Evolutionary conservation across 1,140 invertebrate species (phyloP), one percentile per base, ranked within the genome.

Genomic region (Lucilia cuprina): DNA sequence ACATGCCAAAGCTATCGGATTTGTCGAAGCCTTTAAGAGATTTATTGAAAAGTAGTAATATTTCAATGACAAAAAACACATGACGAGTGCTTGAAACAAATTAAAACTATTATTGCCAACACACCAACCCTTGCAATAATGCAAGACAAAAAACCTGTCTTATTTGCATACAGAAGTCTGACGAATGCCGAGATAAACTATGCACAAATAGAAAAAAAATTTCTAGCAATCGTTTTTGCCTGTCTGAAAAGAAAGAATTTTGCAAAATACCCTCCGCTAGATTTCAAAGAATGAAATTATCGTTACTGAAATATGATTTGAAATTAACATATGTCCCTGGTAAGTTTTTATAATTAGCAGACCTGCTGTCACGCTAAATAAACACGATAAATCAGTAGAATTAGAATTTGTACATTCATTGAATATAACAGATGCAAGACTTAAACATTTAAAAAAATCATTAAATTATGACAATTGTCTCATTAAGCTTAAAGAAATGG

Each of bases 201-300:
- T 30, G 25, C 25, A 30, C 25, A 30, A 30, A 30, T 30, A 30
- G 25, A 30, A 30, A 30, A 30, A 30, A 2, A 30, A 30, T 30
- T 30, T 30, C 25, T 30, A 30, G 25, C 25, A 30, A 30, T 30
- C 25, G 25, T 30, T 30, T 30, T 30, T 30, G 25, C 25, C 25
- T 30, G 25, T 3, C 25, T 1, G 25, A 30, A 30, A 75, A 34
- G 74, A 75, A 75, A 75, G 74, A 75, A 2, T 75, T 75, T 75
- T 75, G 74, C 25, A 75, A 75, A 75, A 75, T 75, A 75, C 30
- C 30, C 10, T 35, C 30, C 13, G 7, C 74, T 34, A 13, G 30
- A 75, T 30, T 35, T 34, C 74, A 75, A 75, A 75, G 74, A 75
- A 75, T 75, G 74, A 75, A 75, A 75, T 75, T 34, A 34, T 25